Conservation (phyloP, 1,140 invertebrate genomes). For the Trachymyrmex septentrionalis region DNA sequence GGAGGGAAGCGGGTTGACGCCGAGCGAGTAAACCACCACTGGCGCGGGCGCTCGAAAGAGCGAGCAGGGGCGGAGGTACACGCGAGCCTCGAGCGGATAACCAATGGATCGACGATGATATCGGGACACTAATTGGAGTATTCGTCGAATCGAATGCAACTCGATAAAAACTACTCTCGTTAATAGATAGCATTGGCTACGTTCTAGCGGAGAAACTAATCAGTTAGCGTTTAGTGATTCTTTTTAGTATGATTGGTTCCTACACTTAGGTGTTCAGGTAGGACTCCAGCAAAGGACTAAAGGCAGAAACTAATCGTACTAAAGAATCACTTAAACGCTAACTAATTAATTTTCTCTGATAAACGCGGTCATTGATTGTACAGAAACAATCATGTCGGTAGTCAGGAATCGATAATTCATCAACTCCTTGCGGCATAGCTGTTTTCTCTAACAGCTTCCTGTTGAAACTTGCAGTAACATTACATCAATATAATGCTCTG, state of each 20-base stretch:
- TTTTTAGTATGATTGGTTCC: no score
- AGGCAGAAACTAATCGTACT: no score
- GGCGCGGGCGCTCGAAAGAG: conserved; percentile 12
- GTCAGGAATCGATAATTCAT: not conserved
- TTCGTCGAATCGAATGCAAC: not conserved
- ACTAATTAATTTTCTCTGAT: no score
- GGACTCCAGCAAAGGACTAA: no score
- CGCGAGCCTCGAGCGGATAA: conserved; percentile 15
- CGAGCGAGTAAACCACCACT: conserved; percentile 60
- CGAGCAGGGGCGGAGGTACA: conserved; percentile 48
- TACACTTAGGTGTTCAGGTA: no score
- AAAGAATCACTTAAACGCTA: no score
- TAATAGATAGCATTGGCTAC: no score
- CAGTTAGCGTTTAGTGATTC: no score
- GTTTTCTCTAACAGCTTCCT: not conserved
- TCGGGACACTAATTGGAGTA: not conserved
- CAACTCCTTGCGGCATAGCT: not conserved
- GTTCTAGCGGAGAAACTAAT: no score
- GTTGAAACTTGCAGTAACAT: no score
- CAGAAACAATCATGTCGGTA: not conserved
- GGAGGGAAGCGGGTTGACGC: conserved; percentile 23
- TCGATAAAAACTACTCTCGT: not conserved
- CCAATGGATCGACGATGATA: not conserved
- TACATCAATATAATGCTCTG: no score
- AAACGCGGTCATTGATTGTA: not conserved